These are phyloP conservation scores for Pyrocephalus nanus DNA, from an alignment of 2,797 vertebrate genomes.

Conservation along the genomic window DNA sequence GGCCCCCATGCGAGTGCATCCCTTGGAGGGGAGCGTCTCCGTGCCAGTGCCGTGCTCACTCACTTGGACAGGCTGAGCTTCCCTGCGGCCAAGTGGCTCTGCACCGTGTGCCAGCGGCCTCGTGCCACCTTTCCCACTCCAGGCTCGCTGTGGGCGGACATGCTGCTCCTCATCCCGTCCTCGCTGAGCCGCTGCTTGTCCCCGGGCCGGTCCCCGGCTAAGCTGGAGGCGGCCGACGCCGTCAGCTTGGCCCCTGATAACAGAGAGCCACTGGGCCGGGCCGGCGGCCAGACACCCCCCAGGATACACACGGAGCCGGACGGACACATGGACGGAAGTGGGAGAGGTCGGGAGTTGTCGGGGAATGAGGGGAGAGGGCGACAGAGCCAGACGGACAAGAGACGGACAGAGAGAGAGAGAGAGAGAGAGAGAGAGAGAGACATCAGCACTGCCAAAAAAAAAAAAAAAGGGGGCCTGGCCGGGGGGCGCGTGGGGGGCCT, in stretches of 20 bases:
- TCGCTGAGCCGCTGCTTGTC: slow-evolving; percentile 78
- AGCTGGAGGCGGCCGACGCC: slow-evolving; percentile 78
- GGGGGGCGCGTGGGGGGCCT: slow-evolving; percentile 43
- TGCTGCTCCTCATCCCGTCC: slow-evolving; percentile 82
- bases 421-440: slow-evolving; percentile 79
- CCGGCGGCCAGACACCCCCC: slow-evolving; percentile 58
- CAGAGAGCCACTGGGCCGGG: slow-evolving; percentile 85
- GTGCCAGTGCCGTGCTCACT: slow-evolving; percentile 77
- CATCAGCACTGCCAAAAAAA: slow-evolving; percentile 76
- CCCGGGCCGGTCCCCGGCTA: slow-evolving; percentile 80
- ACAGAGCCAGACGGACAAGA: slow-evolving; percentile 73
- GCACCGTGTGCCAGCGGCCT: slow-evolving; percentile 95
- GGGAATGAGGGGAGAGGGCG: slow-evolving; percentile 28
- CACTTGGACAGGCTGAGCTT: slow-evolving; percentile 96
- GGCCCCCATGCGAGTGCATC: not conserved
- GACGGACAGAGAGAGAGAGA: slow-evolving; percentile 80
- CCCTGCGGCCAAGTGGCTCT: slow-evolving; percentile 95
- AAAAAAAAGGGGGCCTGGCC: slow-evolving; percentile 19
- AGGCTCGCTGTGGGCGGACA: slow-evolving; percentile 88
- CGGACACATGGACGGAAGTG: slow-evolving; percentile 57
- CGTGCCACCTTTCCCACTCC: slow-evolving; percentile 88
- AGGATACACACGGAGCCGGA: slow-evolving; percentile 59
- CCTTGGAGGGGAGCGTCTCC: not conserved
- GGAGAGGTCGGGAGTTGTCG: not conserved
- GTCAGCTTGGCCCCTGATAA: slow-evolving; percentile 88